Base-by-base conservation (phyloP, 2,113 vertebrate species). In the Spheniscus mendiculus region DNA sequence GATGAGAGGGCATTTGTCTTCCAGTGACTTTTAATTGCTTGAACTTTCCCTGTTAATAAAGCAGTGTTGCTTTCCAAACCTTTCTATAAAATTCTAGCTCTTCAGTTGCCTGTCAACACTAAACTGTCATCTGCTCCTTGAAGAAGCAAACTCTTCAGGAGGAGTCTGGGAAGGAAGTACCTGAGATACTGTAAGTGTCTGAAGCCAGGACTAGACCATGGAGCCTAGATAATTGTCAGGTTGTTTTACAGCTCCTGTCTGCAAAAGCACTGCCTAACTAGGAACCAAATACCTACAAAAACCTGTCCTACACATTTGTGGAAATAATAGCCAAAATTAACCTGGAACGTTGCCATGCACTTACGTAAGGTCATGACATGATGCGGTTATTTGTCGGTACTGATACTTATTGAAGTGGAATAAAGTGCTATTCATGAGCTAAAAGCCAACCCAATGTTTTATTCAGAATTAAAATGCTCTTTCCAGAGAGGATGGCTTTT, bases 391-490 rank as follows among this genome's bases (percentile, higher is more conserved):
- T 96, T 95, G 91, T 96, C 23, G 0, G 69, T 91, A 92, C 65
- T 65, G 40, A 32, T 82, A 93, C 65, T 89, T 95, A 82, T 42
- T 85, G 94, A 91, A 84, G 72, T 65, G 87, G 69, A 96, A 93
- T 79, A 94, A 96, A 94, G 94, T 49, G 61, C 77, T 92, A 94
- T 87, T 97, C 83, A 84, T 32, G 83, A 97, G 65, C 89, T 94
- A 97, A 95, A 96, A 95, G 92, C 49, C 86, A 96, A 79, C 40
- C 56, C 93, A 85, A 92, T 97, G 89, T 94, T 96, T 95, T 96
- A 96, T 96, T 97, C 89, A 95, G 89, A 94, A 95, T 91, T 74
- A 84, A 96, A 96, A 95, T 89, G 83, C 47, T 91, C 89, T 94
- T 93, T 92, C 69, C 69, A 90, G 90, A 83, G 76, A 90, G 59